Conservation (phyloP, 2,888 invertebrate species). For the Protonemura montana region DNA sequence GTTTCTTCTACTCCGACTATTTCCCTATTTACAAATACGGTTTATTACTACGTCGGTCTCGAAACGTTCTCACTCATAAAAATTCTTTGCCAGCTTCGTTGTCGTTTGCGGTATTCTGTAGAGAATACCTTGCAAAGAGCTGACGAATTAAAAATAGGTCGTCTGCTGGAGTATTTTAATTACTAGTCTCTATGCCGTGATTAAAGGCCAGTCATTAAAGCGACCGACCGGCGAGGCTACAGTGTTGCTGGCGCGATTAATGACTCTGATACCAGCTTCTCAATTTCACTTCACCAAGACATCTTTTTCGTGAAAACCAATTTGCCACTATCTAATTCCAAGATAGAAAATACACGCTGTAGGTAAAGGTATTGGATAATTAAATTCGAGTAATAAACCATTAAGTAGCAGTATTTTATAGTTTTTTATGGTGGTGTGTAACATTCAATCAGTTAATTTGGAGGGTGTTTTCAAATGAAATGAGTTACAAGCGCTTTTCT, state of each 20-base stretch:
- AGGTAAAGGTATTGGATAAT: background rate
- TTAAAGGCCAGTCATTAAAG: slow-evolving; percentile 15
- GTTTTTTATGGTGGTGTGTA: slow-evolving; percentile 7
- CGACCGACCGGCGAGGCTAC: background rate
- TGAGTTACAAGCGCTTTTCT: background rate
- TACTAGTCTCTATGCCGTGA: background rate
- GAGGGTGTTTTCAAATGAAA: background rate
- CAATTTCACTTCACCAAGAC: slow-evolving; percentile 25
- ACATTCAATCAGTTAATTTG: slow-evolving; percentile 2
- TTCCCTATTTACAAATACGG: background rate
- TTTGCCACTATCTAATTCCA: slow-evolving; percentile 20
- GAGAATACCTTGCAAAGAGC: background rate
- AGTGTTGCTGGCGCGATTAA: slow-evolving; percentile 16
- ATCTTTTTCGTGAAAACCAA: slow-evolving; percentile 27
- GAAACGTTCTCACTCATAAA: background rate
- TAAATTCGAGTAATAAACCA: slow-evolving; percentile 9
- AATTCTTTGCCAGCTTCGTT: background rate
- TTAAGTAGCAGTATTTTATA: slow-evolving; percentile 22
- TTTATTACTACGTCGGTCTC: background rate
- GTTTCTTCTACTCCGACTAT: too few relatives aligned
- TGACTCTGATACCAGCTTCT: slow-evolving; percentile 15
- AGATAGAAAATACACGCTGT: slow-evolving; percentile 9
- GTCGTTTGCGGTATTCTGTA: background rate
- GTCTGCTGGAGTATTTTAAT: slow-evolving; percentile 3
- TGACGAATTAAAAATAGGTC: slow-evolving; percentile 3